Evolutionary conservation across 1,140 invertebrate genomes (phyloP).

Genomic region (Drosophila sechellia): DNA sequence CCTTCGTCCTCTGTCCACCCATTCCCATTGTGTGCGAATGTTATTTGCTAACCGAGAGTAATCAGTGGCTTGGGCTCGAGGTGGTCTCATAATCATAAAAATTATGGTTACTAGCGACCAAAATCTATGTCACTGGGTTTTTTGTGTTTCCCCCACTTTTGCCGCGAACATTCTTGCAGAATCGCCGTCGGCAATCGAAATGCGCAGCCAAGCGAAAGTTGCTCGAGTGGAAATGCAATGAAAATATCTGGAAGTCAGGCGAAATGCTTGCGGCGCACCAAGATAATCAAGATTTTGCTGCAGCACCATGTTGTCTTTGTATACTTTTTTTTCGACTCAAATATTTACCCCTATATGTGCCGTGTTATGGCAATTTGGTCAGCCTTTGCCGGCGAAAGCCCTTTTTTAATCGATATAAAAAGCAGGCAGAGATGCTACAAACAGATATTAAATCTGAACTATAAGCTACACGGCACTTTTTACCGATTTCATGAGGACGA

Average conservation of each 20-base stretch:
- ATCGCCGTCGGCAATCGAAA: conserved; percentile 61
- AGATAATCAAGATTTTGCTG: conserved; percentile 73
- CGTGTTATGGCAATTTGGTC: conserved; percentile 33
- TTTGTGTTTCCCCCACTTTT: conserved; percentile 4
- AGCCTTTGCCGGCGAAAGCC: conserved; percentile 8
- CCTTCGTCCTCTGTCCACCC: not conserved
- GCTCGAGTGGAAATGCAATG: conserved; percentile 72
- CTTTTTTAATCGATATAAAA: conserved; percentile 37
- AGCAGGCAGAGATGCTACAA: conserved; percentile 1
- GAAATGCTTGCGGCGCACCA: conserved; percentile 66
- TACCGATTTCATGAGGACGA: not conserved
- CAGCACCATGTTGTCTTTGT: conserved; percentile 38
- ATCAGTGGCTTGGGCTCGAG: conserved; percentile 64
- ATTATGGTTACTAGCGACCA: conserved; percentile 79
- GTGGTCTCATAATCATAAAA: conserved; percentile 82
- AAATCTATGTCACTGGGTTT: conserved; percentile 74
- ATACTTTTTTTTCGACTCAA: conserved; percentile 9
- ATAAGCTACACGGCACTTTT: conserved; percentile 15
- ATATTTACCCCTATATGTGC: conserved; percentile 24
- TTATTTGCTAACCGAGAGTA: conserved; percentile 81
- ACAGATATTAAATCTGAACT: conserved; percentile 31
- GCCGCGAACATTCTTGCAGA: not conserved
- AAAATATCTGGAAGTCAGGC: conserved; percentile 72
- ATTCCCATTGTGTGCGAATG: conserved; percentile 69
- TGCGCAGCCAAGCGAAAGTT: conserved; percentile 68